phyloP scores from a whole-genome alignment of 1,140 invertebrate species.

The Zaprionus capensis region DNA sequence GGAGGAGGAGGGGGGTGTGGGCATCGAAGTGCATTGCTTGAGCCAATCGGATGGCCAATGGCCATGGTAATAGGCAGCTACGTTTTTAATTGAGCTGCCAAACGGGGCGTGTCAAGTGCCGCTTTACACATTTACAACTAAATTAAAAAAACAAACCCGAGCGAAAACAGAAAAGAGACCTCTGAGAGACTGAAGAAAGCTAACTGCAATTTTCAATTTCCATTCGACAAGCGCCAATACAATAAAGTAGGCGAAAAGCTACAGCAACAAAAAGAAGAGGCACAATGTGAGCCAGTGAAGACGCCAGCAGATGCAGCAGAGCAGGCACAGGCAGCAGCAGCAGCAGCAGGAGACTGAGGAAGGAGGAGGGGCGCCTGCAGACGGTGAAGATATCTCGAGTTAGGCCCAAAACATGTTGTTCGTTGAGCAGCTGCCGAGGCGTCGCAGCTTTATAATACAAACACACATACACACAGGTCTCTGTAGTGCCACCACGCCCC shows the following conservation, averaged over 20 bases:
- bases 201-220: conserved; percentile 82
- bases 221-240: conserved; percentile 75
- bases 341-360: conserved; percentile 11
- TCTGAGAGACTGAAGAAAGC: conserved; percentile 60
- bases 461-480: conserved; percentile 14
- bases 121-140: conserved; percentile 83
- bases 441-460: conserved; percentile 46
- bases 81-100: conserved; percentile 82
- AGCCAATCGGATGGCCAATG: conserved; percentile 44
- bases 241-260: conserved; percentile 72
- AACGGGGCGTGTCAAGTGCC: conserved; percentile 77
- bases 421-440: conserved; percentile 47
- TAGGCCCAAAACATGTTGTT: conserved; percentile 76
- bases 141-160: conserved; percentile 57
- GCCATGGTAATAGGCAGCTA: conserved; percentile 61
- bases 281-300: conserved; percentile 9
- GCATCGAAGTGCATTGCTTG: neutral
- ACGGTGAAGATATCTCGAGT: conserved; percentile 37
- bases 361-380: neutral
- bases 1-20: neutral
- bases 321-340: conserved; percentile 2
- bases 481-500: conserved; percentile 32
- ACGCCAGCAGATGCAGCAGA: conserved; percentile 5
- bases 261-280: conserved; percentile 26
- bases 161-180: neutral